Base-by-base conservation (phyloP, 2,888 invertebrate genomes). In the Spodoptera littoralis region DNA sequence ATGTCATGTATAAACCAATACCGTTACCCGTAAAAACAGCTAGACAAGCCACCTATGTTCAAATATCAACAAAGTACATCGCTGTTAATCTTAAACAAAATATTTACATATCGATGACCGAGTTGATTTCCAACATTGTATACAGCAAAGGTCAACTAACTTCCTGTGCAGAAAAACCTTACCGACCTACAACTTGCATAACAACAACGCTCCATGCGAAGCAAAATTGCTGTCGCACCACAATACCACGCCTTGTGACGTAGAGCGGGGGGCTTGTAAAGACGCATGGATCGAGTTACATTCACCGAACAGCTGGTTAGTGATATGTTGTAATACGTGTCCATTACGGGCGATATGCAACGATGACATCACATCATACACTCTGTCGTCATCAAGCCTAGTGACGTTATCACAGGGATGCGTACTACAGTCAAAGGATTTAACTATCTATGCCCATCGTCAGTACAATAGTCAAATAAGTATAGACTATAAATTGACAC, bases 291-390 rank as follows among this genome's bases (percentile, higher is more conserved):
- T 65, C 2, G 53, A 65, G 51, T 53, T 65, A 52, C 65, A 60
- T 12, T 11, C 55, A 9, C 48, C 54, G 4, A 72, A 73, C 65
- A 60, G 50, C 51, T 75, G 71, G 73, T 53, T 76, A 12, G 63
- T 56, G 11, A 45, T 65, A 11, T 73, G 76, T 44, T 73, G 71
- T 24, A 61, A 52, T 1, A 36, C 22, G 3, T 72, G 70, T 56
- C 43, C 57, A 9, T 53, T 70, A 41, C 61, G 73, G 2, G 58
- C 44, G 8, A 61, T 76, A 54, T 71, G 73, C 24, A 46, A n/a
- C 11, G 48, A 51, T 44, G 70, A 73, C 55, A 22, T 73, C 9
- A 60, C 68, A 46, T n/a, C 60, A 11, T 42, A 65, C 12, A 62
- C 55, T n/a, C 60, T 76, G n/a, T 49, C 51, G n/a, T 22, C 68